Evolutionary conservation across 2,888 invertebrate genomes (phyloP).

Genomic region (Troglohyphantes excavatus): DNA sequence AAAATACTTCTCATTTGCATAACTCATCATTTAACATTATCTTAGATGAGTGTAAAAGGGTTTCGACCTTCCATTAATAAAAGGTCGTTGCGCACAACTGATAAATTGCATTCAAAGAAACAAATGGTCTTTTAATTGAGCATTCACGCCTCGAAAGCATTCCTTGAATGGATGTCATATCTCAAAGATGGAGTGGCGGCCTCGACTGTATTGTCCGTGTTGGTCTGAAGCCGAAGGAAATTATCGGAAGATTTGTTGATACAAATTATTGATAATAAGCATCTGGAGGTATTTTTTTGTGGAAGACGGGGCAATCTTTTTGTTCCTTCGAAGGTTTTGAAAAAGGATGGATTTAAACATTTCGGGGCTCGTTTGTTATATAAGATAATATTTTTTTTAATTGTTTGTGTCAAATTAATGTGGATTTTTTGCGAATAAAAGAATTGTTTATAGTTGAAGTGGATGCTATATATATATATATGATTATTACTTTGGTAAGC

Average conservation of each 20-base stretch:
- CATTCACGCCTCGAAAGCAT: conserved; percentile 18
- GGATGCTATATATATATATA: too few species aligned
- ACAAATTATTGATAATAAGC: conserved; percentile 19
- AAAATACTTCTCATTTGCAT: too few species aligned
- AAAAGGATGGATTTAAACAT: neutral
- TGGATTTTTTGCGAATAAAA: too few species aligned
- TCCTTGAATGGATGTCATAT: neutral
- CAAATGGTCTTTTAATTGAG: conserved; percentile 67
- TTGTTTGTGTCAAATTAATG: too few species aligned
- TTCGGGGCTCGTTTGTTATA: too few species aligned
- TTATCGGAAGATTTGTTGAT: neutral
- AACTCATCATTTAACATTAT: too few species aligned
- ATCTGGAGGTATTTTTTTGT: neutral
- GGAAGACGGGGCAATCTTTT: neutral
- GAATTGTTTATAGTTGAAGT: too few species aligned
- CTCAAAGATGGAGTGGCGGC: conserved; percentile 4
- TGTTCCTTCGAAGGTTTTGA: neutral
- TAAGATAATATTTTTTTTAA: too few species aligned
- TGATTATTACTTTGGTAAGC: too few species aligned
- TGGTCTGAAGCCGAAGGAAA: neutral
- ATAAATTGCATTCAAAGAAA: conserved; percentile 44
- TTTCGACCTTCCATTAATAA: neutral
- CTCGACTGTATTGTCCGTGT: neutral
- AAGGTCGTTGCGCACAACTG: conserved; percentile 32
- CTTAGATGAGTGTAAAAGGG: too few species aligned